These are phyloP conservation scores for Crepidodera aurea DNA, from an alignment of 2,888 invertebrate species.

Conservation along the genomic window DNA sequence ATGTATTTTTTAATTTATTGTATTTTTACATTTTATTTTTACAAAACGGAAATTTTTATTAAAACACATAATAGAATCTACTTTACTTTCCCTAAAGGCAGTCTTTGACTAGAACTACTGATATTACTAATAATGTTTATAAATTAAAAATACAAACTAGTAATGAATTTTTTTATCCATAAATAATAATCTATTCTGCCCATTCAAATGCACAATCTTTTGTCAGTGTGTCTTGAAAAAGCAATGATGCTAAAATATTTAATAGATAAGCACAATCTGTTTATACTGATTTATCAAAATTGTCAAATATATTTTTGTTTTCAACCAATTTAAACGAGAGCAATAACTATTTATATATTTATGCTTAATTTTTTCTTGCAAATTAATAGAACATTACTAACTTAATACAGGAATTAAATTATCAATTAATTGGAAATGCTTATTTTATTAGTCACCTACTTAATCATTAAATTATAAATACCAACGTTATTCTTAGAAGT, in stretches of 20 bases:
- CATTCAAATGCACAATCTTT: no score
- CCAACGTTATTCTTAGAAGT: neutral
- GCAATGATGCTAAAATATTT: neutral
- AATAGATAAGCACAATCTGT: neutral
- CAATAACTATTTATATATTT: neutral
- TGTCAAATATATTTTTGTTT: neutral
- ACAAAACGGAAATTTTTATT: no score
- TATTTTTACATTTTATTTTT: no score
- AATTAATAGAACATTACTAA: neutral
- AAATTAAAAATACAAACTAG: no score
- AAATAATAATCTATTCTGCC: no score
- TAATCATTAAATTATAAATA: neutral
- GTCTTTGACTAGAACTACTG: no score
- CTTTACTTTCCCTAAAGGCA: no score
- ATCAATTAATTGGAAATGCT: neutral
- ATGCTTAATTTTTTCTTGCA: no score
- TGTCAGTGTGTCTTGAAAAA: neutral
- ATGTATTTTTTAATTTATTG: no score
- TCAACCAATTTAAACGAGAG: neutral
- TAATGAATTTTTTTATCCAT: no score
- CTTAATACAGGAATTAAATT: neutral
- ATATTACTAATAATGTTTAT: no score
- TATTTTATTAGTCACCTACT: neutral
- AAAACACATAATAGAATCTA: no score
- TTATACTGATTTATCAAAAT: neutral